Base-by-base conservation (phyloP, 2,888 invertebrate species). In the Brachyptera putata region DNA sequence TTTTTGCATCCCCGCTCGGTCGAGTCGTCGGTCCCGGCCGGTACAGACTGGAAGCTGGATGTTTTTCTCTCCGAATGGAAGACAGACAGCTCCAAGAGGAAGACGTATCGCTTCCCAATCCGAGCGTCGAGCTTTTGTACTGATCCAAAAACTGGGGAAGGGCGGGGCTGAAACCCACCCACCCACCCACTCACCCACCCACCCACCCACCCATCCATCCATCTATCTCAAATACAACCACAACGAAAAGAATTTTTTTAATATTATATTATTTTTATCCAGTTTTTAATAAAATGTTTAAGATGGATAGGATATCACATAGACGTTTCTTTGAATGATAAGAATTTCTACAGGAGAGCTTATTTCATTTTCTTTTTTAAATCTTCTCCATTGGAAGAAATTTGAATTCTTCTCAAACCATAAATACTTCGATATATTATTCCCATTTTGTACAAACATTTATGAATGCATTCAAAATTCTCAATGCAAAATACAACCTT, bases 71-170 rank as follows among this genome's bases (percentile, higher is more conserved):
- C 53, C 60, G 56, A 48, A 49, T 43, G 34, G 36, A 18, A 60
- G 49, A 55, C 56, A 56, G 60, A 60, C 56, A 60, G 57, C 34
- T 48, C 7, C 7, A 26, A 53, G 36, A 60, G 39, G 60, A 57
- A 57, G 60, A 60, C 48, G 60, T 57, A 60, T 60, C 50, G 60
- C 60, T 60, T 57, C 60, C 39, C 56, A 60, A 60, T 60, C 56
- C 57, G 16, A 36, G 36, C 48, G 50, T 21, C 34, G 22, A 3
- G 5, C 53, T 53, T 30, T 53, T 53, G 53, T 53, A 53, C 53
- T 53, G 46, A 60, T 56, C 57, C 60, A 57, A 60, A 50, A 57
- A 57, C 60, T 56, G 50, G 36, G 56, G 48, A 26, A 41, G 60
- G 60, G 60, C 48, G 56, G 60, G 49, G 21, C 49, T 5, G n/a